Conservation (phyloP, 2,113 vertebrate genomes). For the Tragelaphus buxtoni region DNA sequence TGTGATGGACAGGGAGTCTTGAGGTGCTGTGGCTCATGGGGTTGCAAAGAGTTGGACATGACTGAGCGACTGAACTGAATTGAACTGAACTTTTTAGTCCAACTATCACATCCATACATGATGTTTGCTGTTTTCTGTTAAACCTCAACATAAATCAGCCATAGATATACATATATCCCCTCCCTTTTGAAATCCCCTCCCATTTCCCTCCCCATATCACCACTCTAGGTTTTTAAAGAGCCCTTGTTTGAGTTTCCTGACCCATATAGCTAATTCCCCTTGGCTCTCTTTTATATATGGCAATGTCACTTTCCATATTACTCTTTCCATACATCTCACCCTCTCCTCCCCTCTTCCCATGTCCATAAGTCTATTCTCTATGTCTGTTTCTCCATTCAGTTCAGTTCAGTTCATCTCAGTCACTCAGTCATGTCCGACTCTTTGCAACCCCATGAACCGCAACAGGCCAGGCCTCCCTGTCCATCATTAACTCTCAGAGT, state of each 20-base stretch:
- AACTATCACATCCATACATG: neutral
- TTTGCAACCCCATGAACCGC: rapidly evolving
- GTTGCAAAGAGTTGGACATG: neutral
- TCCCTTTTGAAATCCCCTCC: neutral
- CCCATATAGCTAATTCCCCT: neutral
- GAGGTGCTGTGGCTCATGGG: too few species aligned
- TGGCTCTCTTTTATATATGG: neutral
- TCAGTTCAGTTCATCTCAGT: neutral
- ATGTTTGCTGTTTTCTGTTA: neutral
- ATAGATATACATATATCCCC: neutral
- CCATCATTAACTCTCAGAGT: too few species aligned
- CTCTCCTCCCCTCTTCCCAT: neutral
- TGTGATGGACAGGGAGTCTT: too few species aligned
- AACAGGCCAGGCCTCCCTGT: too few species aligned
- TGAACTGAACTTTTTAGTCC: neutral
- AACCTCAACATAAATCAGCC: neutral
- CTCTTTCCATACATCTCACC: neutral
- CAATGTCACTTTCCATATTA: neutral
- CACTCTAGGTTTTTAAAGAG: neutral
- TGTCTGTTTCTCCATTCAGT: neutral
- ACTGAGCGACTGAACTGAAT: neutral
- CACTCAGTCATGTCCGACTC: rapidly evolving
- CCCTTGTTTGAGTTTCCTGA: neutral
- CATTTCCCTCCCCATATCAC: neutral
- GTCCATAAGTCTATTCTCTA: neutral